Evolutionary conservation across 2,113 vertebrate species (phyloP), one percentile per base, ranked within the genome.

Genomic region (Synchiropus splendidus): DNA sequence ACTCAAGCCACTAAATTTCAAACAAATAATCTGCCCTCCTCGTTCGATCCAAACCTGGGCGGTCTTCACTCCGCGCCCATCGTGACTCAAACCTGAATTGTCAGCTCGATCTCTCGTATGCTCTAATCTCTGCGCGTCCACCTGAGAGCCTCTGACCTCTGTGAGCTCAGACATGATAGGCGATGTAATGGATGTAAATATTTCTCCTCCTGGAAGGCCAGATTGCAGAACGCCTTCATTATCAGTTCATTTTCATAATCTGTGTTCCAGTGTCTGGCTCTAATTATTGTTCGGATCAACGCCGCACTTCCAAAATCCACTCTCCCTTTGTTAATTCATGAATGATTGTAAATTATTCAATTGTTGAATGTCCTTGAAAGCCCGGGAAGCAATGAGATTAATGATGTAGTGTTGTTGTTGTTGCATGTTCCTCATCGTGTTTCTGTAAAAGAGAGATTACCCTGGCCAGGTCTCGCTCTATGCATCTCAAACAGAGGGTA

Each of bases 401-500:
- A 77, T 72, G 79, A 74, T 80, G 72, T 82, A 58, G 75, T 63
- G 71, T 82, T 58, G 72, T 79, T 70, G 79, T 77, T 75, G 75
- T 75, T 82, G 80, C 80, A 82, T 82, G 80, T 82, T 79, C 59
- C 75, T 75, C 75, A 77, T 77, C 74, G 72, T 79, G 75, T 78
- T 72, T 68, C 74, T 76, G 76, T 76, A 67, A 77, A 77, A 74
- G 72, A 80, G 68, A 80, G 69, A 75, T 75, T 70, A 57, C 54
- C 67, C 64, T 70, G 21, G 21, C 21, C 21, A 27, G 21, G 21
- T 27, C n/a, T n/a, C n/a, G n/a, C n/a, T 72, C 74, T 79, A 74
- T 79, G 70, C 70, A 74, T 76, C 70, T 75, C 67, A 61, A 77
- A 75, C 69, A 72, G 73, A 75, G 75, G 50, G 62, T 72, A 64